These are phyloP conservation scores for Capra hircus DNA, from an alignment of 2,113 vertebrate genomes.

Conservation along the genomic window DNA sequence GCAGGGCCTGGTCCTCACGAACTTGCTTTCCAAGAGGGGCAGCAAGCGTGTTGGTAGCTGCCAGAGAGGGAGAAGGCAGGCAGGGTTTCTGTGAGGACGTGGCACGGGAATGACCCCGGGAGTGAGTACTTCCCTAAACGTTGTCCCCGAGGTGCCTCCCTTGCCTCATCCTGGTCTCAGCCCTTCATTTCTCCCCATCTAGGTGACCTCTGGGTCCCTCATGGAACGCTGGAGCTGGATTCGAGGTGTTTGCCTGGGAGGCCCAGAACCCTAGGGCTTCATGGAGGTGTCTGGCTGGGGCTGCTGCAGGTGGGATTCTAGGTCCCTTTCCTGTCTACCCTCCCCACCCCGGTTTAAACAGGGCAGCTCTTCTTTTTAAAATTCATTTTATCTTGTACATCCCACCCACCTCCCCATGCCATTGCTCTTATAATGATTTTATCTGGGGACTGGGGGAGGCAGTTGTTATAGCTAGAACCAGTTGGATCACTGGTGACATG, in stretches of 20 bases:
- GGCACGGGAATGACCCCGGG: neutral
- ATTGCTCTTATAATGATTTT: neutral
- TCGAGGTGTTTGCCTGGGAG: neutral
- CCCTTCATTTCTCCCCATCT: neutral
- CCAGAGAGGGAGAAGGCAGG: neutral
- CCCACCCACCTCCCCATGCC: accelerated
- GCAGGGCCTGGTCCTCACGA: neutral
- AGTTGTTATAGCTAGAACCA: neutral
- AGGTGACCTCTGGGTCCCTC: neutral
- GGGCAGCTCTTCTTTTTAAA: neutral
- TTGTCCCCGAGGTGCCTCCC: neutral
- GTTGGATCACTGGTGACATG: neutral
- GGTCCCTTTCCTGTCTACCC: neutral
- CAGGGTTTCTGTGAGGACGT: neutral
- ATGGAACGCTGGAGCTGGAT: neutral
- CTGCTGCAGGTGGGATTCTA: neutral
- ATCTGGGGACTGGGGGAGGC: no score
- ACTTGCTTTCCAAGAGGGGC: neutral
- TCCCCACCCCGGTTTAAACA: neutral
- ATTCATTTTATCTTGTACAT: neutral
- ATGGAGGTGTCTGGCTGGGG: neutral
- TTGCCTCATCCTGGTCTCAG: neutral
- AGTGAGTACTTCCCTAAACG: neutral
- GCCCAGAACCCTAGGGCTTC: neutral
- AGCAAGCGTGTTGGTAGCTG: accelerated